Evolutionary conservation across 2,888 invertebrate species (phyloP).

Genomic region (Mythimna impura): DNA sequence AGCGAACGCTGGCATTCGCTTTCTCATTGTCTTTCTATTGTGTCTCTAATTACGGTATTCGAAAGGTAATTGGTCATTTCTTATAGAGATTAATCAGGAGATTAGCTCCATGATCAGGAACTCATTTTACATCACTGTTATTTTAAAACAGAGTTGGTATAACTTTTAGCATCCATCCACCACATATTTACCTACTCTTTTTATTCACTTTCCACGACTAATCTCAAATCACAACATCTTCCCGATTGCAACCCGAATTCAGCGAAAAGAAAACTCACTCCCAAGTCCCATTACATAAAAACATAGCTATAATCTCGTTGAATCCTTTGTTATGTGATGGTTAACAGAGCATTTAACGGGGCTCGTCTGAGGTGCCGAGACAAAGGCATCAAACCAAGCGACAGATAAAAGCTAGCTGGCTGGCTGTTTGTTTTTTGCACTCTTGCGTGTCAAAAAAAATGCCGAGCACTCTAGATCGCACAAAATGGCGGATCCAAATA

Average conservation of each 20-base stretch:
- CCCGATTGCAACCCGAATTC: conserved; percentile 18
- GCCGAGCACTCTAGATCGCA: conserved; percentile 5
- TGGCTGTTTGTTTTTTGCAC: conserved; percentile 59
- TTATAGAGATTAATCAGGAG: no score
- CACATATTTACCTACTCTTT: background rate
- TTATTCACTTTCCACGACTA: background rate
- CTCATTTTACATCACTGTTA: no score
- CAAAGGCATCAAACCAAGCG: conserved; percentile 74
- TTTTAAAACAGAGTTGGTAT: no score
- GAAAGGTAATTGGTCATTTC: no score
- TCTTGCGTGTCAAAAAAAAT: conserved; percentile 47
- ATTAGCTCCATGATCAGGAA: no score
- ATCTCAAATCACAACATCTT: background rate
- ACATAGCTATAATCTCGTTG: conserved; percentile 59
- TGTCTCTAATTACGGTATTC: no score
- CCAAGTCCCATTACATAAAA: conserved; percentile 49
- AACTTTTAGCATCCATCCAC: background rate
- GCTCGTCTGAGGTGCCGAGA: conserved; percentile 60
- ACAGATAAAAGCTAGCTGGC: conserved; percentile 62
- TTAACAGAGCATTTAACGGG: conserved; percentile 69
- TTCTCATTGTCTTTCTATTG: no score
- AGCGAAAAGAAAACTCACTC: conserved; percentile 40
- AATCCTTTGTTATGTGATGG: conserved; percentile 67
- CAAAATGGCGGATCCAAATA: conserved; percentile 26
- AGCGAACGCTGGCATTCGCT: no score